Evolutionary conservation across 2,797 vertebrate species (phyloP).

Genomic region (Lepilemur septentrionalis): DNA sequence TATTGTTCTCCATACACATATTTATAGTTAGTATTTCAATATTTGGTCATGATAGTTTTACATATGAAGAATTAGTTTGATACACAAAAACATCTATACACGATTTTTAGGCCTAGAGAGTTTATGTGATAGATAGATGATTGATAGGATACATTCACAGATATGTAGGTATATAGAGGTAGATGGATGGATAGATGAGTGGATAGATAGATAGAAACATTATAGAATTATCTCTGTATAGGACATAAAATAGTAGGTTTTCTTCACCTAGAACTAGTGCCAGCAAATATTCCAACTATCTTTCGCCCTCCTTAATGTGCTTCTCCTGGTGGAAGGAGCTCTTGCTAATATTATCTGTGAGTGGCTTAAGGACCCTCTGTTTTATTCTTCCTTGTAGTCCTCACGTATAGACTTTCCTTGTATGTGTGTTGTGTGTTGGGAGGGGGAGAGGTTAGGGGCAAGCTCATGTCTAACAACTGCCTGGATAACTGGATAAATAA

Average conservation of each 20-base stretch:
- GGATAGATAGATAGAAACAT: background rate
- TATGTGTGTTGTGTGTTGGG: background rate
- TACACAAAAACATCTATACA: background rate
- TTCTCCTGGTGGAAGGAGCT: background rate
- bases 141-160: background rate
- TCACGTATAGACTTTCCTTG: background rate
- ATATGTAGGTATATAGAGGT: background rate
- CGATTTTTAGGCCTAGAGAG: background rate
- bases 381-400: background rate
- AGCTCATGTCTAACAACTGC: background rate
- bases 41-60: background rate
- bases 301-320: background rate
- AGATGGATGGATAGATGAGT: background rate
- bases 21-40: background rate
- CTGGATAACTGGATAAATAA: background rate
- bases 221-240: background rate
- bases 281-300: background rate
- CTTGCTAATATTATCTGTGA: background rate
- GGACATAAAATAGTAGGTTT: background rate
- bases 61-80: background rate
- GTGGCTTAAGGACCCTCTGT: background rate
- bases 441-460: no score
- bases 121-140: background rate
- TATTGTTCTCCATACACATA: background rate
- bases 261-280: background rate